Percentiles rank a stretch among this genome's conserved stretches.
These are phyloP conservation scores for Globodera rostochiensis DNA, from an alignment of 1,140 invertebrate genomes.

Conservation along the genomic window DNA sequence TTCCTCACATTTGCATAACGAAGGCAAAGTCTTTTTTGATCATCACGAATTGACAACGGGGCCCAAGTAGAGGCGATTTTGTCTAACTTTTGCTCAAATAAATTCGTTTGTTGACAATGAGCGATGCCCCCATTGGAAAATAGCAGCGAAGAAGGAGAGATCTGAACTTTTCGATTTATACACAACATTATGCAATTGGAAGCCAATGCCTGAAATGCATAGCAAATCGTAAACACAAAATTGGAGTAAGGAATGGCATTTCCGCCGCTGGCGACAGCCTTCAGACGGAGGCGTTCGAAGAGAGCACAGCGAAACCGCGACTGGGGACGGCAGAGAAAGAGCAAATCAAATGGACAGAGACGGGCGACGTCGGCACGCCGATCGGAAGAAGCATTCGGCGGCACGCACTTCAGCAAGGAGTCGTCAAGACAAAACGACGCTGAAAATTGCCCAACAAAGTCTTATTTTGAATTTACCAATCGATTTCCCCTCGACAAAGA, in stretches of 20 bases:
- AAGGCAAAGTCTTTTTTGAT: neutral
- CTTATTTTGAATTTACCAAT: too few relatives aligned
- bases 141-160: neutral
- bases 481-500: too few relatives aligned
- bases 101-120: neutral
- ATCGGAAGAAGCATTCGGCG: neutral
- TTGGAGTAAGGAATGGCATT: neutral
- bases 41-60: neutral
- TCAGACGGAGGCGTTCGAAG: neutral
- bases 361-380: too few relatives aligned
- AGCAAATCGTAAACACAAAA: neutral
- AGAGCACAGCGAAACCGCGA: constrained; percentile 25
- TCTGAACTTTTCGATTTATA: neutral
- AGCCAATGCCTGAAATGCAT: neutral
- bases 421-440: neutral
- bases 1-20: neutral
- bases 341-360: neutral
- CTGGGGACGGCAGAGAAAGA: constrained; percentile 16
- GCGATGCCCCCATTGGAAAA: neutral
- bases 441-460: neutral
- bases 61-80: neutral
- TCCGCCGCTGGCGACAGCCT: neutral
- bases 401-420: neutral
- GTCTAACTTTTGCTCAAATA: neutral
- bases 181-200: neutral